phyloP scores from a whole-genome alignment of 2,888 invertebrate genomes.

The Hanleya hanleyi region DNA sequence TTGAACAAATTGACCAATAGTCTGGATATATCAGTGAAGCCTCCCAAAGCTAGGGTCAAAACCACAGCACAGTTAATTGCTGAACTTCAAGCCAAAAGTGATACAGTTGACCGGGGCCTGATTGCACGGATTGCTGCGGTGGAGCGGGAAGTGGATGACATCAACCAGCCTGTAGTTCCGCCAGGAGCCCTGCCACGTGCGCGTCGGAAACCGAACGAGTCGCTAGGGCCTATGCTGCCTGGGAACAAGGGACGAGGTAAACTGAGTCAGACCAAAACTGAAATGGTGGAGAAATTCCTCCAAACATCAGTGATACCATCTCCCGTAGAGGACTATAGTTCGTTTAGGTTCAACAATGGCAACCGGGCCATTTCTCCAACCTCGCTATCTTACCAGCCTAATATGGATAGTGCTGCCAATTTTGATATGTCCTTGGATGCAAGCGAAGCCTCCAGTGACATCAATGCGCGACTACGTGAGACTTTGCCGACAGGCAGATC shows the following conservation, averaged over 20 bases:
- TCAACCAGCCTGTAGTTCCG: constrained; percentile 58
- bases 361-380: background rate
- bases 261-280: constrained; percentile 70
- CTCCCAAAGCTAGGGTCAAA: constrained; percentile 74
- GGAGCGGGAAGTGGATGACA: constrained; percentile 55
- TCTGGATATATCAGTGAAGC: background rate
- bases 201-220: constrained; percentile 54
- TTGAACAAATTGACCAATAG: background rate
- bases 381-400: background rate
- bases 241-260: constrained; percentile 44
- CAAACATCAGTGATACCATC: constrained; percentile 57
- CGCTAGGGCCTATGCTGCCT: constrained; percentile 44
- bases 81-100: constrained; percentile 79
- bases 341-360: constrained; percentile 51
- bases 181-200: constrained; percentile 62
- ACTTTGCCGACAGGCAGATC: background rate
- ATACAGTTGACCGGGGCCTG: constrained; percentile 57
- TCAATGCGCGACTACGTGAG: background rate
- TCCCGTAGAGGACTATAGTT: constrained; percentile 52
- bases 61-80: constrained; percentile 88
- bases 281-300: constrained; percentile 74
- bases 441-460: background rate
- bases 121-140: constrained; percentile 64
- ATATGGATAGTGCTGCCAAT: background rate
- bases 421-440: background rate